Evolutionary conservation across 2,797 vertebrate genomes (phyloP), one percentile per base, ranked within the genome.

Genomic region (Clarias platycephalus): DNA sequence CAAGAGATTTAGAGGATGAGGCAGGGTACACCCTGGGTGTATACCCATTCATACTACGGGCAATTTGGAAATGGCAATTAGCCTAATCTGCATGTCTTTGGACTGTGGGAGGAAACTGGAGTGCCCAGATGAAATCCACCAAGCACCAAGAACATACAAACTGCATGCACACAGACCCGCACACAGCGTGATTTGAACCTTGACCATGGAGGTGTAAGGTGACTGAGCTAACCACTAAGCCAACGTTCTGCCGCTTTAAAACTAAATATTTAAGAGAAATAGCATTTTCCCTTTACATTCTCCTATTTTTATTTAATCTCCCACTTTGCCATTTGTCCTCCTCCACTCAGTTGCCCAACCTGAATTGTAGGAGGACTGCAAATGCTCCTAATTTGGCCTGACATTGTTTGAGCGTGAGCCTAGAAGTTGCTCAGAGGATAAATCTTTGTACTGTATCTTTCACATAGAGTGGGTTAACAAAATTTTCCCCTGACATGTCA

Each of bases 351-450:
- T 90, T 87, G 80, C 80, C 67, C 71, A 86, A 71, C 83, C 66
- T 77, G 89, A 90, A 89, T 79, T 89, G 82, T 88, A 91, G 89
- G 58, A 71, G 87, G 85, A 60, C 40, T 90, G 89, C 90, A 89
- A 92, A 86, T 90, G 82, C 87, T 85, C 85, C 84, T 90, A 90
- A 92, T 93, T 92, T 88, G 68, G 76, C 84, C 60, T 2, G 76
- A 82, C 70, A 81, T 89, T 90, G 88, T 91, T 75, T 86, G 83
- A 88, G 85, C 88, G 58, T 24, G 53, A 75, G 49, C 81, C 57
- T 87, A 86, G 68, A 87, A 91, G 81, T 68, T 86, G 82, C 85
- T 87, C 88, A 83, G 40, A 70, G 88, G 86, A 82, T 63, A 84
- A 85, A 80, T 80, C 84, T 74, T 84, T 74, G 84, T 83, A 70